A percentile compares a stretch with the other conserved stretches of the same genome.
Conservation (phyloP, 2,888 invertebrate genomes). For the Drosophila putrida region DNA sequence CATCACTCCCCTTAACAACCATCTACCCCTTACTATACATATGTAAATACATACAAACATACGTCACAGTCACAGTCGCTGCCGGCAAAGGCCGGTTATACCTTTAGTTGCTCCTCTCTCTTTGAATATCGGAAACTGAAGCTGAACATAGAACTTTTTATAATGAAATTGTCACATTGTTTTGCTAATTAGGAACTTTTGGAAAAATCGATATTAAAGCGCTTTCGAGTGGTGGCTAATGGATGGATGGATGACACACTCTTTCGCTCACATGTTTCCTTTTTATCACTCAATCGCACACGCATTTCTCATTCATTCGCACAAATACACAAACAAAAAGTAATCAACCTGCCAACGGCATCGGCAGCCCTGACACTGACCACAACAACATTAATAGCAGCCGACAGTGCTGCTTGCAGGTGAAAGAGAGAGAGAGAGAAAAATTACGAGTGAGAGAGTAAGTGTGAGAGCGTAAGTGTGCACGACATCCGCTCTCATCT, state of each 20-base stretch:
- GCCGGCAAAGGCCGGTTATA: conserved; percentile 57
- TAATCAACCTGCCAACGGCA: conserved; percentile 48
- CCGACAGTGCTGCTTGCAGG: conserved; percentile 16
- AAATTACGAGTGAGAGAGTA: background rate
- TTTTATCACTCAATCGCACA: conserved; percentile 70
- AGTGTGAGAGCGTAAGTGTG: conserved; percentile 32
- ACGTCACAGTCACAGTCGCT: conserved; percentile 30
- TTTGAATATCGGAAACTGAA: conserved; percentile 10
- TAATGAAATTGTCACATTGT: conserved; percentile 27
- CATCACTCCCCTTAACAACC: conserved; percentile 18
- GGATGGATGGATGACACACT: conserved; percentile 71
- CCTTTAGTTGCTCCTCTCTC: conserved; percentile 22
- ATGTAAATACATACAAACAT: background rate
- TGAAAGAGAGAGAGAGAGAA: conserved; percentile 5
- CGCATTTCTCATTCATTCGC: conserved; percentile 36
- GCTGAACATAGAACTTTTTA: conserved; percentile 10
- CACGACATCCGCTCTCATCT: conserved; percentile 58
- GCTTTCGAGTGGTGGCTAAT: conserved; percentile 21
- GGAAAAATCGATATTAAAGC: conserved; percentile 26
- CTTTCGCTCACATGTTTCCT: conserved; percentile 45
- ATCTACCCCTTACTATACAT: conserved; percentile 28
- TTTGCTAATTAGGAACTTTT: conserved; percentile 60
- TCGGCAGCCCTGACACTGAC: conserved; percentile 73
- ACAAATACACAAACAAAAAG: conserved; percentile 4
- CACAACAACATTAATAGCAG: conserved; percentile 65